These are phyloP conservation scores for Styela plicata DNA, from an alignment of 23 tunicate species.

Conservation along the genomic window DNA sequence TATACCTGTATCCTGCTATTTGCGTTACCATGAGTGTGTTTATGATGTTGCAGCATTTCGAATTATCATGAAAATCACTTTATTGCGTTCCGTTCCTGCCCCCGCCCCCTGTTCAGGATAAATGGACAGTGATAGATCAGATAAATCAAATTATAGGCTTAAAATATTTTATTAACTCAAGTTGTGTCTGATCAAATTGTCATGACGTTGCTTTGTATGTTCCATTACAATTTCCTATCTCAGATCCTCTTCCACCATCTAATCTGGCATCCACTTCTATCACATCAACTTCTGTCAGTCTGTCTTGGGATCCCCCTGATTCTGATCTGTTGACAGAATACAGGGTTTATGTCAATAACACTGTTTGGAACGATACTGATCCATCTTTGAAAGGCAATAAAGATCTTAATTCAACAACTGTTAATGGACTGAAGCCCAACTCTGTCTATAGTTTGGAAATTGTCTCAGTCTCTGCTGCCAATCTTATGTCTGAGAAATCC, in stretches of 20 bases:
- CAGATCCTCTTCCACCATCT: not conserved
- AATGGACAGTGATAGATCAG: too few species aligned
- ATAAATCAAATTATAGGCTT: too few species aligned
- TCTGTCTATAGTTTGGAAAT: not conserved
- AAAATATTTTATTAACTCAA: too few species aligned
- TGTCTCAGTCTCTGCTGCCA: not conserved
- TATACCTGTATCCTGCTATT: too few species aligned
- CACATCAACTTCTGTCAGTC: not conserved
- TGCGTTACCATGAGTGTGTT: too few species aligned
- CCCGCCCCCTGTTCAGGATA: too few species aligned
- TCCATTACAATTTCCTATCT: too few species aligned
- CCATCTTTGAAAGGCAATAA: not conserved
- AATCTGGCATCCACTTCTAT: not conserved
- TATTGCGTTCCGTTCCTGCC: too few species aligned
- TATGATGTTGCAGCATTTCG: too few species aligned
- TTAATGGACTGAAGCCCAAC: not conserved
- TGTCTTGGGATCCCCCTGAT: not conserved
- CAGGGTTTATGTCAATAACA: not conserved
- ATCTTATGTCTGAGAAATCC: not conserved
- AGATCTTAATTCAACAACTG: not conserved
- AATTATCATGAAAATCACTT: too few species aligned
- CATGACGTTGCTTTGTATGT: too few species aligned
- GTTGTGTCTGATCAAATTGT: too few species aligned
- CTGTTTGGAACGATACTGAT: not conserved
- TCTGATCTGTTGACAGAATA: not conserved